Evolutionary conservation across 2,113 vertebrate genomes (phyloP).

Genomic region (Egretta garzetta): DNA sequence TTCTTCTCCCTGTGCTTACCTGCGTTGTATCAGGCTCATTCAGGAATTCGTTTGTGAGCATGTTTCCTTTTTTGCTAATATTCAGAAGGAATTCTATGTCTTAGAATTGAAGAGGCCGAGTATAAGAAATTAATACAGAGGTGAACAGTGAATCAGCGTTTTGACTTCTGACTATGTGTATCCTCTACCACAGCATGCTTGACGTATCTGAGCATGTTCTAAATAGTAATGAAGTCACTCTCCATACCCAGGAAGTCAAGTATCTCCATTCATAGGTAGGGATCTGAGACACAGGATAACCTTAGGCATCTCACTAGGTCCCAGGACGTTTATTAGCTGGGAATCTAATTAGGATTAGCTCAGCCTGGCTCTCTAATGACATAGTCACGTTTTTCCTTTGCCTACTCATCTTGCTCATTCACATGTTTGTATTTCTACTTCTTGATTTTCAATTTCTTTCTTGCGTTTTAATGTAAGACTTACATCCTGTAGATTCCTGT

Average conservation of each 20-base stretch:
- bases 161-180: background rate
- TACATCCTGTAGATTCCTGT: background rate
- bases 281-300: background rate
- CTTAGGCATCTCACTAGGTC: background rate
- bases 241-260: background rate
- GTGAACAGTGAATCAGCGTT: background rate
- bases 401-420: background rate
- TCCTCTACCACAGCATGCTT: background rate
- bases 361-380: background rate
- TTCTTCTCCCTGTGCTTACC: background rate
- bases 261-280: background rate
- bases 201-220: background rate
- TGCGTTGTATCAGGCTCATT: background rate
- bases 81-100: background rate
- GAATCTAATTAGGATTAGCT: background rate
- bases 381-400: background rate
- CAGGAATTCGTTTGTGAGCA: fast-evolving
- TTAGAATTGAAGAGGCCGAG: background rate
- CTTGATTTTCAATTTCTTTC: background rate
- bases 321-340: background rate
- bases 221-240: background rate
- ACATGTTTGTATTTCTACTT: background rate
- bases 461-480: background rate
- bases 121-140: background rate
- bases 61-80: background rate